These are phyloP conservation scores for Hybos culiciformis DNA, from an alignment of 2,888 invertebrate genomes.

Conservation along the genomic window DNA sequence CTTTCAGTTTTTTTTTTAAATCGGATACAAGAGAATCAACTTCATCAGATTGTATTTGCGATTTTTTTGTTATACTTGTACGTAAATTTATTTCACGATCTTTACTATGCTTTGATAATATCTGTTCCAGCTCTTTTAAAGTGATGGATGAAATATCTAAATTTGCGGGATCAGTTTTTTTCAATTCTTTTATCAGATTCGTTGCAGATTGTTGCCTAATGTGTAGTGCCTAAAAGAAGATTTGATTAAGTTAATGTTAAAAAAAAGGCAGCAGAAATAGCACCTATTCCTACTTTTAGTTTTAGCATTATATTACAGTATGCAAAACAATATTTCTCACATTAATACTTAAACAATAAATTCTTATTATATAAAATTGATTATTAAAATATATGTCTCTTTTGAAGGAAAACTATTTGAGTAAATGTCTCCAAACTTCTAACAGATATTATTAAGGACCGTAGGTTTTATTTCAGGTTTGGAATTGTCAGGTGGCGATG, in stretches of 20 bases:
- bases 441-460: too few species aligned
- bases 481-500: too few species aligned
- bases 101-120: slow-evolving; percentile 28
- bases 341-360: too few species aligned
- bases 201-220: neutral
- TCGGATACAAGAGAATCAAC: neutral
- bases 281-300: too few species aligned
- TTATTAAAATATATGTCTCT: too few species aligned
- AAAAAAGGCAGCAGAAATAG: neutral
- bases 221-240: neutral
- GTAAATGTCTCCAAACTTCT: too few species aligned
- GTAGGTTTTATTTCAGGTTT: too few species aligned
- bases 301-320: too few species aligned
- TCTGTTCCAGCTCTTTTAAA: slow-evolving; percentile 32
- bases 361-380: too few species aligned
- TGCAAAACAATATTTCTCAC: too few species aligned
- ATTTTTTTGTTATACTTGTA: slow-evolving; percentile 20
- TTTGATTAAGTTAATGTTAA: neutral
- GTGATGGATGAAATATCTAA: slow-evolving; percentile 34
- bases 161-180: slow-evolving; percentile 23
- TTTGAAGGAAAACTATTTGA: too few species aligned
- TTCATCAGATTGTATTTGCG: slow-evolving; percentile 14
- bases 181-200: neutral
- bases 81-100: slow-evolving; percentile 27
- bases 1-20: neutral